Evolutionary conservation across 2,113 vertebrate genomes (phyloP), one percentile per base, ranked within the genome.

Genomic region (Phaethon lepturus): DNA sequence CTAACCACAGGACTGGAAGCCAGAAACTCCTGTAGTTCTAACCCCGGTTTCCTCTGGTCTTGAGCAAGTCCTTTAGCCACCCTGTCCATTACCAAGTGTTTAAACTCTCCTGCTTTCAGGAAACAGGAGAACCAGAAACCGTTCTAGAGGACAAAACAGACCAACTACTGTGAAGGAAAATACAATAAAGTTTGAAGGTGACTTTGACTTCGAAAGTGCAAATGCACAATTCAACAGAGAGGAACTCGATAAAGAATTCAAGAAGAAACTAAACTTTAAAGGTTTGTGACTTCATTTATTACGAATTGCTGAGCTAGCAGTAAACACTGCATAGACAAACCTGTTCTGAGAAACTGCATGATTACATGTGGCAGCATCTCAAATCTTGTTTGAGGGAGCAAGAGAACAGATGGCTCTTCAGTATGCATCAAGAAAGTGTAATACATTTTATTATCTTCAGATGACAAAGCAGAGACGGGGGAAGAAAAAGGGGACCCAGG

Each of bases 161-260:
- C 98, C 99, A 33, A 78, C 98, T 33, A 96, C 92, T 28, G 95
- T 97, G 77, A 99, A 99, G 82, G 98, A 99, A 52, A 99, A 98
- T 75, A 98, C 98, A 10, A 99, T 99, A 62, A 99, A 99, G 97
- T 99, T 99, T 97, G 99, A 99, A 96, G 98, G 99, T 2, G 99
- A 99, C 97, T 99, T 99, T 97, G 99, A 99, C 95, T 99, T 99
- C 97, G 99, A 99, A 98, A 99, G 98, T 24, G 99, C 99, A 86
- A 99, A 99, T 77, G 99, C 99, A 29, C 99, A 99, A 87, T 99
- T 99, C 97, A 99, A 99, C 93, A 98, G 99, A 72, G 99, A 99
- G 64, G 98, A 99, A 69, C 98, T 99, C 60, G 98, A 99, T 96
- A 98, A 98, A 92, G 99, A 99, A 92, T 98, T 99, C 71, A 98